Evolutionary conservation across 2,797 vertebrate genomes (phyloP), one percentile per base, ranked within the genome.

Genomic region (Pangasius larnaudii): DNA sequence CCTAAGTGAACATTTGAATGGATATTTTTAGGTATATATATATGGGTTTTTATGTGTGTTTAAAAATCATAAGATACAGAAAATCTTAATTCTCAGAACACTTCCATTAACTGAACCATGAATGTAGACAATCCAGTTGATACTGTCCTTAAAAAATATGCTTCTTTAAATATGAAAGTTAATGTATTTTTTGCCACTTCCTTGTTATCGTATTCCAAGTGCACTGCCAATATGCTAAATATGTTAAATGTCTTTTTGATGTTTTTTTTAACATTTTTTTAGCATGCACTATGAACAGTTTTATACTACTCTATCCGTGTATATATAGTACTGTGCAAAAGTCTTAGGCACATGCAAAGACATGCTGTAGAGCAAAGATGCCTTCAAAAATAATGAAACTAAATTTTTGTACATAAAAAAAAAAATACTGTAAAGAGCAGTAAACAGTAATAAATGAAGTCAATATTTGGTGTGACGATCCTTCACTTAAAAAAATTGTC

Each of bases 41-140:
- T n/a, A 16, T 53, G 27, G 13, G 6, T 77, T 77, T 81, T 61
- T 42, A 27, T 59, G 42, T 42, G 22, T 81, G 56, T 33, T 81
- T 65, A 83, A 33, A 10, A 33, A 10, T 84, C 42, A 67, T 11
- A 33, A 9, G 5, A 61, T 83, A 8, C 2, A 27, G 58, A 61
- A 65, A 33, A 39, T 5, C 6, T 22, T n/a, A 49, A 72, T 39
- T 58, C 51, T 85, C 39, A 58, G 42, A 81, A 81, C 13, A 46
- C 82, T 84, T 85, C 77, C 78, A 88, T 5, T 63, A 74, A 72
- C 77, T 81, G 65, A 88, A 79, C n/a, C 42, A 81, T 85, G 84
- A 88, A 88, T 88, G 84, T 88, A 82, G 75, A 82, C 33, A 72
- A 74, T 49, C 63, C 19, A 72, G n/a, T 72, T 72, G 56, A 36